Evolutionary conservation across 1,140 invertebrate species (phyloP), one percentile per base, ranked within the genome.

Genomic region (Dryas iulia): DNA sequence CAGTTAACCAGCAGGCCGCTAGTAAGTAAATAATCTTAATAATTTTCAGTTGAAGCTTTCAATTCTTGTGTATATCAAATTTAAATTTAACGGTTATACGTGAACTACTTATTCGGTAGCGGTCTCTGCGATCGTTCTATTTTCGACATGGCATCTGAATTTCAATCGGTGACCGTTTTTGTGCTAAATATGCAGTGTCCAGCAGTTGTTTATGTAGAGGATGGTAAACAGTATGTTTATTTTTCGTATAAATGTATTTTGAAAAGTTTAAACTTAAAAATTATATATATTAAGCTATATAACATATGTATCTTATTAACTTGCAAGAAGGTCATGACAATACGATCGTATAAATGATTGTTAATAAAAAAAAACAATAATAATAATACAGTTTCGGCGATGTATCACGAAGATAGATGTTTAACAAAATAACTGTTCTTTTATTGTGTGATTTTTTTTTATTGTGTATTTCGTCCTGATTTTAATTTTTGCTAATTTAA

Each of bases 121-220:
- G 79, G 81, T 82, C 58, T 64, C 65, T 39, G 39, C 54, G 77
- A 71, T 60, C 74, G 81, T 75, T 84, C 85, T 82, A 87, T 85
- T 84, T 86, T 82, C 78, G 69, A 84, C 31, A 57, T 72, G 47
- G 14, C 58, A 87, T 86, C 84, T 84, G 78, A 83, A 86, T 80
- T 88, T 86, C 80, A 74, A 59, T 72, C 71, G 72, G 67, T 70
- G 76, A 88, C 84, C 78, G 83, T 86, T 86, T 81, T 77, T 79
- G 82, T 80, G 74, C 83, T 84, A 85, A 88, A 86, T 87, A 87
- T 85, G 74, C 79, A 80, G 66, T 77, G 73, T 60, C 73, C 76
- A 72, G 54, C 71, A 67, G 72, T 73, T 75, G 59, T 72, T 85
- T 80, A 86, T 86, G 74, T 72, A 83, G 64, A 7, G 75, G 73